Conservation (phyloP, 2,888 invertebrate species). For the Plagodis pulveraria region DNA sequence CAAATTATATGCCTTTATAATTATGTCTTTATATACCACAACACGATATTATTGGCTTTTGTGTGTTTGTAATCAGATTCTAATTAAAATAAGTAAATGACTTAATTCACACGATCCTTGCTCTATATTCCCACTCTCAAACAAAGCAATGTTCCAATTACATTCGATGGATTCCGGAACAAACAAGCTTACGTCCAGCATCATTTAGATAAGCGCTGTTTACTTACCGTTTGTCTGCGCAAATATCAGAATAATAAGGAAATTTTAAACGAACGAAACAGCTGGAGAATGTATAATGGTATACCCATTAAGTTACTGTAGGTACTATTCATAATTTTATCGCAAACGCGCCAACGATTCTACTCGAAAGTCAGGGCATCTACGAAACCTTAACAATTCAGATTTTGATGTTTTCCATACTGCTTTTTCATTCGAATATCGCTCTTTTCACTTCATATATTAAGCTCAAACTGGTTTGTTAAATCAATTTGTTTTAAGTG, state of each 20-base stretch:
- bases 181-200: slow-evolving; percentile 17
- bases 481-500: slow-evolving; percentile 8
- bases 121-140: slow-evolving; percentile 11
- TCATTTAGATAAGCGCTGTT: slow-evolving; percentile 14
- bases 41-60: too few species aligned
- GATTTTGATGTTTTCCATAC: slow-evolving; percentile 34
- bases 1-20: too few species aligned
- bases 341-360: slow-evolving; percentile 42
- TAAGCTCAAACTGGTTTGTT: slow-evolving; percentile 14
- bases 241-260: slow-evolving; percentile 10
- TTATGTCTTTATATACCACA: too few species aligned
- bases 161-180: slow-evolving; percentile 22
- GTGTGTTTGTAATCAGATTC: too few species aligned
- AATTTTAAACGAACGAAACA: slow-evolving; percentile 8
- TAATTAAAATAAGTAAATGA: not conserved
- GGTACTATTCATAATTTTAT: slow-evolving; percentile 46
- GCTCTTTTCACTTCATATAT: not conserved
- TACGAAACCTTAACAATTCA: slow-evolving; percentile 53
- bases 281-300: slow-evolving; percentile 28
- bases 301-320: slow-evolving; percentile 14
- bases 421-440: slow-evolving; percentile 10
- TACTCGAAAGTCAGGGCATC: slow-evolving; percentile 47
- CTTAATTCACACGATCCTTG: slow-evolving; percentile 8
- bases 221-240: slow-evolving; percentile 9
- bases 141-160: slow-evolving; percentile 14